Evolutionary conservation across 2,113 vertebrate species (phyloP).

Genomic region (Zosterops japonicus): DNA sequence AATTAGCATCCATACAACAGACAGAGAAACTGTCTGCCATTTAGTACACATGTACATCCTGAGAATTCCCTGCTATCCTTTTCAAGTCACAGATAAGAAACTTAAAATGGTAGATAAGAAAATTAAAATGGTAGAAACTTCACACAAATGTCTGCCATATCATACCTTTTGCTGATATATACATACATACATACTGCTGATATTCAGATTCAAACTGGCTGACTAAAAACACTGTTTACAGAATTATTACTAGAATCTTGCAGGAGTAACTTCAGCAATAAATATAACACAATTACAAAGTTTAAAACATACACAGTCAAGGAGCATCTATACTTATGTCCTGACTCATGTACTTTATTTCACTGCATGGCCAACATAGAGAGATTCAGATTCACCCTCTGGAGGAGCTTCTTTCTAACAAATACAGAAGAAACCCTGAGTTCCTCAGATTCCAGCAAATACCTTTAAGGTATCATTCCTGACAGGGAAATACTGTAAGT

Average conservation of each 20-base stretch:
- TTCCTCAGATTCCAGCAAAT: neutral
- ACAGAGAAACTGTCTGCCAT: neutral
- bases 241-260: neutral
- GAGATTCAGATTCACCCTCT: neutral
- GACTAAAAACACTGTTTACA: neutral
- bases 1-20: neutral
- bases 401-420: neutral
- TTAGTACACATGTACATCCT: neutral
- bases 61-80: neutral
- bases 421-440: neutral
- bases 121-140: neutral
- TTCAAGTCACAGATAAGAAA: neutral
- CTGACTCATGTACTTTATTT: neutral
- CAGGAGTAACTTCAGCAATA: neutral
- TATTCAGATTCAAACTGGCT: neutral
- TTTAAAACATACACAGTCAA: neutral
- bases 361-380: neutral
- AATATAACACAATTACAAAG: neutral
- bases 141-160: neutral
- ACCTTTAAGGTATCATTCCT: neutral
- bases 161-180: neutral
- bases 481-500: neutral
- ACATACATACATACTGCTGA: neutral
- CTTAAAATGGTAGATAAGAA: neutral
- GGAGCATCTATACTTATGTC: accelerated